Evolutionary conservation across 2,888 invertebrate genomes (phyloP), one percentile per base, ranked within the genome.

Genomic region (Cantharis rustica): DNA sequence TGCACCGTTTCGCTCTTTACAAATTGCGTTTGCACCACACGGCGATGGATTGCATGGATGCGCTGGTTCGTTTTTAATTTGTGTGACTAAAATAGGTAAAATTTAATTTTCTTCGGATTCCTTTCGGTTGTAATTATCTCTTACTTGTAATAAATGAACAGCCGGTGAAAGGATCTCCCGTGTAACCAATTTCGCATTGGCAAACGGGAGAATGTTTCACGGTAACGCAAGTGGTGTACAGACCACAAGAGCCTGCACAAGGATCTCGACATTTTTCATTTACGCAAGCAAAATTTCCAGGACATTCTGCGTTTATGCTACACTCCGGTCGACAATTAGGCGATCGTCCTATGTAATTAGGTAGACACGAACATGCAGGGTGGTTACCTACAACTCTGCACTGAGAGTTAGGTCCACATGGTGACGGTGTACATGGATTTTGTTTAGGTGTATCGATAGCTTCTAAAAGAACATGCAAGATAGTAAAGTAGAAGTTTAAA

Each of bases 281-380:
- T 80, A 94, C 91, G 87, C 96, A 97, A 72, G 96, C 96, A 82
- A 94, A 89, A 87, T 95, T 94, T 84, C 94, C 93, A 13, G 95
- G 91, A 86, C 97, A 97, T 89, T 96, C 96, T 81, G 94, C 93
- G 83, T 95, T 95, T 82, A 94, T 94, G 64, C 93, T 92, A 88
- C 96, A 96, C 90, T 96, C 95, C 20, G 96, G 96, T 68, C 96
- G 91, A 86, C 96, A 96, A 87, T 95, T 95, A 61, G 96, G 96
- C 64, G 96, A 92, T 84, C 95, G 91, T 69, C 97, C 96, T 75
- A 95, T 90, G 86, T 94, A 96, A 85, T 94, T 93, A 69, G 92
- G 90, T 83, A 93, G 89, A 86, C 96, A 96, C 77, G 95, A 95
- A 86, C 96, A 96, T 64, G 94, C 94, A 17, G 95, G 92, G 81